phyloP scores from a whole-genome alignment of 2,113 vertebrate genomes.

The Tetrax tetrax region DNA sequence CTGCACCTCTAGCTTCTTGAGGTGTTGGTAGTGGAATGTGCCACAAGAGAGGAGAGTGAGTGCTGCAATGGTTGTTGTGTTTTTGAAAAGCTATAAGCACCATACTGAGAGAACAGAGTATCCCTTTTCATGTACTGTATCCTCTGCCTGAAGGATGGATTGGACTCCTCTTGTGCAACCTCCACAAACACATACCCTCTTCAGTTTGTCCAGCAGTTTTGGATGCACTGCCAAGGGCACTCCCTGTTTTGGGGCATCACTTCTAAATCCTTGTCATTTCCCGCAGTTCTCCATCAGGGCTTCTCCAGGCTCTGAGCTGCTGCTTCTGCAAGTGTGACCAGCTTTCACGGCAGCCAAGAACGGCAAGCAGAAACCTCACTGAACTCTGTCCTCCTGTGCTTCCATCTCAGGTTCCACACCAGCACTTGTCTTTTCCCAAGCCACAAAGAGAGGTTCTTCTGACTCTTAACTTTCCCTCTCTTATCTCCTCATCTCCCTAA shows the following conservation, averaged over 20 bases:
- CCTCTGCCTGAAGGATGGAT: neutral
- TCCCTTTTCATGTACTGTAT: neutral
- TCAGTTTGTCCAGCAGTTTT: neutral
- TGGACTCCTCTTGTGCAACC: neutral
- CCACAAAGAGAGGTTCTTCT: neutral
- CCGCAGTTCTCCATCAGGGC: neutral
- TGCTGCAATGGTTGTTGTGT: neutral
- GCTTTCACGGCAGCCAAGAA: neutral
- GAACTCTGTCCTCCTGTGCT: neutral
- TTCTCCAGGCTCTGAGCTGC: neutral
- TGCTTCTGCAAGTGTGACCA: fast-evolving
- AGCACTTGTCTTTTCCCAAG: neutral
- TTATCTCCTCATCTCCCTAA: neutral
- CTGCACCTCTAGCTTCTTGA: neutral
- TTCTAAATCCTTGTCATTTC: neutral
- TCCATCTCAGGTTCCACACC: neutral
- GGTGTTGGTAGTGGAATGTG: neutral
- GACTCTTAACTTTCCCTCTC: neutral
- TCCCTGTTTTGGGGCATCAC: neutral
- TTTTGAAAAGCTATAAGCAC: neutral
- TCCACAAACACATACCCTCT: neutral
- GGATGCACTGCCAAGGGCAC: neutral
- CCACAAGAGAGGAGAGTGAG: neutral
- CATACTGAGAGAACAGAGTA: neutral
- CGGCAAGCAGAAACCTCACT: neutral